Evolutionary conservation across 2,797 vertebrate species (phyloP).

Genomic region (Acridotheres tristis): DNA sequence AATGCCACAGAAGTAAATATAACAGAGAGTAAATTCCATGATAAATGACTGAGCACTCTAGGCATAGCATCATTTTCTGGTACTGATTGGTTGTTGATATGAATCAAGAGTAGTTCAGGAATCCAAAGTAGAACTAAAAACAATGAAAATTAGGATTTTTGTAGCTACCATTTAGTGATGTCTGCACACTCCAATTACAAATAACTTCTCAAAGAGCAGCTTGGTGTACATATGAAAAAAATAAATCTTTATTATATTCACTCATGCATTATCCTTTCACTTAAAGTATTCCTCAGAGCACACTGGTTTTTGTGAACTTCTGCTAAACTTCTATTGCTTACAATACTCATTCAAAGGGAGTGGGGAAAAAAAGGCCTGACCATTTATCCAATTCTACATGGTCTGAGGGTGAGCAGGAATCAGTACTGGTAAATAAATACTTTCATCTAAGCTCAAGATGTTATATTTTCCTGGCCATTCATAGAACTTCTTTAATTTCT

Average conservation of each 20-base stretch:
- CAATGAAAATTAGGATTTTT: neutral
- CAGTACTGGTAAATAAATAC: neutral
- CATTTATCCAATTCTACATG: neutral
- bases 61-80: neutral
- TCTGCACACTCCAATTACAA: neutral
- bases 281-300: neutral
- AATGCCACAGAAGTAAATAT: slow-evolving; percentile 64
- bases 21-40: slow-evolving; percentile 54
- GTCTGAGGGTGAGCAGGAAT: neutral
- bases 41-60: slow-evolving; percentile 46
- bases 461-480: neutral
- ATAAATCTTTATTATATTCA: neutral
- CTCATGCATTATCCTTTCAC: neutral
- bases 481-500: neutral
- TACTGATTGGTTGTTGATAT: neutral
- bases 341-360: neutral
- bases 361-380: neutral
- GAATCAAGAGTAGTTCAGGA: neutral
- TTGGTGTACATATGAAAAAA: neutral
- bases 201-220: neutral
- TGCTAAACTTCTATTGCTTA: neutral
- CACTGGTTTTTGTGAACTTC: neutral
- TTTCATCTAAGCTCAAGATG: neutral
- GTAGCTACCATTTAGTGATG: neutral
- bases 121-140: neutral